Percentiles rank a stretch among this genome's conserved stretches.
These are phyloP conservation scores for Cebus imitator DNA, from an alignment of 2,113 vertebrate genomes.

Conservation along the genomic window DNA sequence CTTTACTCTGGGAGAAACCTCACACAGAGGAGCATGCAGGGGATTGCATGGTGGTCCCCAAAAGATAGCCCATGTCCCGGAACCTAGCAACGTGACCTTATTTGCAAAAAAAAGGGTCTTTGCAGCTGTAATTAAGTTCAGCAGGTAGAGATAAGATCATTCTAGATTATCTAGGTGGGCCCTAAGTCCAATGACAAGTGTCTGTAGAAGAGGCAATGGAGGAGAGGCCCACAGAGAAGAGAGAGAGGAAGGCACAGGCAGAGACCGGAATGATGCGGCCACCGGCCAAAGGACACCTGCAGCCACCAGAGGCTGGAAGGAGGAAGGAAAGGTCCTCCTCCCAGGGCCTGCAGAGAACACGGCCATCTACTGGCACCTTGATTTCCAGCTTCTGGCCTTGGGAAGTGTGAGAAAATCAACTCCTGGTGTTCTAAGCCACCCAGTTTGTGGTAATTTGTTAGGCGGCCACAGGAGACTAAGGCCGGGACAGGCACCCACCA, in stretches of 20 bases:
- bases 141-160: background rate
- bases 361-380: no score
- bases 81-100: background rate
- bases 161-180: no score
- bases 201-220: background rate
- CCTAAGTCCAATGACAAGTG: background rate
- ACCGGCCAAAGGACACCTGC: background rate
- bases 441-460: background rate
- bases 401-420: background rate
- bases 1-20: background rate
- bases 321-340: no score
- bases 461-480: background rate
- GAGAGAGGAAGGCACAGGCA: accelerated
- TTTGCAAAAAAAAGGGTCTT: background rate
- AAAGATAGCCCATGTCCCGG: accelerated
- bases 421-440: no score
- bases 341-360: accelerated
- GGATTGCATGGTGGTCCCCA: background rate
- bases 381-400: background rate
- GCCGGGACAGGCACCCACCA: background rate
- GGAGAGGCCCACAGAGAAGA: background rate
- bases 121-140: background rate
- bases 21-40: accelerated
- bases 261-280: accelerated
- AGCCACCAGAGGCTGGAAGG: background rate